Evolutionary conservation across 2,888 invertebrate species (phyloP).

Genomic region (Netelia virgata): DNA sequence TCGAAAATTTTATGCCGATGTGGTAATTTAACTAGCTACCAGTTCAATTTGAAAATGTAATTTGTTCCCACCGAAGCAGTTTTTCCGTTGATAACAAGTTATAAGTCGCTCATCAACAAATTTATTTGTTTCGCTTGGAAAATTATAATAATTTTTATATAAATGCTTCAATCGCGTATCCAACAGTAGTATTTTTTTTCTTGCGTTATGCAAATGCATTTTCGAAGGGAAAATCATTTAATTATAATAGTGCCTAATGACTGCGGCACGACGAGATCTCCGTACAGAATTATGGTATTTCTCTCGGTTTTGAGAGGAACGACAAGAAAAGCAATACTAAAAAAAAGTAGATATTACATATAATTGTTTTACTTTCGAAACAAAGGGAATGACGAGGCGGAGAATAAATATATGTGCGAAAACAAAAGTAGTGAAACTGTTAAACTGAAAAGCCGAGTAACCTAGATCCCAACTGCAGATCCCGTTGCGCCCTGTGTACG

Average conservation of each 20-base stretch:
- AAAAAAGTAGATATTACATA: conserved; percentile 41
- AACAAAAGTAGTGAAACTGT: conserved; percentile 56
- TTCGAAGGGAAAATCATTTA: background rate
- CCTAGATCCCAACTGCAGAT: conserved; percentile 43
- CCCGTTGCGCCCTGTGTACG: conserved; percentile 35
- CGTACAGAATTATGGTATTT: conserved; percentile 21
- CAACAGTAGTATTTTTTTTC: too few species aligned
- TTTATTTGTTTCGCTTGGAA: too few species aligned
- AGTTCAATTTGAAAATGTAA: too few species aligned
- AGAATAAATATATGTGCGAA: conserved; percentile 37
- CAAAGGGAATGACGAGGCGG: conserved; percentile 48
- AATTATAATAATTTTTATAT: too few species aligned
- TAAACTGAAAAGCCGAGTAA: conserved; percentile 57
- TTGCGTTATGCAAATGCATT: background rate
- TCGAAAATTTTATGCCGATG: too few species aligned
- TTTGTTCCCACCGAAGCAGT: too few species aligned
- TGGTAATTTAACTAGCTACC: too few species aligned
- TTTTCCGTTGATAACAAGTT: too few species aligned
- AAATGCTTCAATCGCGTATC: background rate
- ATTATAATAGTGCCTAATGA: conserved; percentile 50
- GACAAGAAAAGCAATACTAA: background rate
- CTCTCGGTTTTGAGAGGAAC: conserved; percentile 21
- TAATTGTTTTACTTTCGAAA: conserved; percentile 52
- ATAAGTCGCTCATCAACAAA: too few species aligned
- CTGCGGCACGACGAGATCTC: conserved; percentile 17